Evolutionary conservation across 2,113 vertebrate genomes (phyloP), one percentile per base, ranked within the genome.

Genomic region (Beaufortia kweichowensis): DNA sequence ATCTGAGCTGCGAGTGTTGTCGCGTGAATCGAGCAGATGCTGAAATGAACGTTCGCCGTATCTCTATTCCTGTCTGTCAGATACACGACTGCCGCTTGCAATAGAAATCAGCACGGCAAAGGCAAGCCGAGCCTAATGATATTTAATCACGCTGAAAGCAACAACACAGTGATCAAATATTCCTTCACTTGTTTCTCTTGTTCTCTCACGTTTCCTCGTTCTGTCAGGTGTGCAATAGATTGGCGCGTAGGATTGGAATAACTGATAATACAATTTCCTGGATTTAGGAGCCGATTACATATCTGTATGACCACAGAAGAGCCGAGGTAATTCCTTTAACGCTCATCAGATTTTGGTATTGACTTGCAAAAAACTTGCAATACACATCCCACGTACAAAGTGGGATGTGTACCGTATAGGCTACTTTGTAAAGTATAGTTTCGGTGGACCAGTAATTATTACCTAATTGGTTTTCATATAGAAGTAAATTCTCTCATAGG

Each of bases 251-350:
- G 79, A 50, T 77, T 74, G n/a, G n/a, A n/a, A n/a, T 60, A 69
- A 41, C 55, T 41, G 23, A 15, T 82, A 79, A 82, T 79, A 71
- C 61, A 60, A 79, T 76, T 82, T 24, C 48, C 24, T 60, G 56
- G 63, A 68, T 80, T 63, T 77, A 70, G 39, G 28, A 50, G 65
- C 59, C 71, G 59, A 81, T 76, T 76, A 71, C 50, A 56, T 55
- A 62, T 67, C 62, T 74, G n/a, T 41, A 68, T 80, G 78, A 53
- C 57, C 71, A 61, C 11, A 56, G 53, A 70, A 46, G 26, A n/a
- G 35, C 39, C n/a, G n/a, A n/a, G n/a, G n/a, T n/a, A n/a, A n/a
- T n/a, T 60, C 26, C 39, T 64, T 80, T 71, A 64, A 68, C 41
- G 43, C 57, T 28, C 65, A 48, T 50, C 41, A 61, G 56, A n/a